Base-by-base conservation (phyloP, 2,888 invertebrate genomes). In the Epistrophe eligans region DNA sequence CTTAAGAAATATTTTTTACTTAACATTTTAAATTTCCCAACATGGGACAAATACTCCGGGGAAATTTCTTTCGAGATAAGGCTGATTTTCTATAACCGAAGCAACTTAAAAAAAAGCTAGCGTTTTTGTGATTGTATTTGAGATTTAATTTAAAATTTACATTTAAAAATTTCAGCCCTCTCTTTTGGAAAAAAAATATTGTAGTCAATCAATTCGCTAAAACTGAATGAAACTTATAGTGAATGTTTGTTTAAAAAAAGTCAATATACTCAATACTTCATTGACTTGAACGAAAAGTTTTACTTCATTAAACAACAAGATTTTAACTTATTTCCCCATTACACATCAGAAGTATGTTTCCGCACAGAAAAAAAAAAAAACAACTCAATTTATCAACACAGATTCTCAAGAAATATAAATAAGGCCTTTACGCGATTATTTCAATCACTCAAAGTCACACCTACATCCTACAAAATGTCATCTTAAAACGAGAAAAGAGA, bases 331-430 rank as follows among this genome's bases (percentile, higher is more conserved):
- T 74, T 66, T 74, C 9, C 17, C 66, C 55, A 55, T 79, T 73
- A 82, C 38, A 79, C 19, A 55, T 58, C 52, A 13, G 9, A 28
- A 28, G 13, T 74, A 17, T 57, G 74, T 43, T 73, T 24, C 62
- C 40, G 17, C 28, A 32, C 43, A 52, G 8, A 32, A 50, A 48
- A 50, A 77, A 71, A 7, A 19, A 40, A 62, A 38, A 10, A 38
- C 6, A 79, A 77, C 80, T 84, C 76, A 81, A 85, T 85, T 82
- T 77, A 85, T 85, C 85, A 81, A 70, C 52, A 40, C 52, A 67
- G 9, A 11, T 8, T 52, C 13, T 52, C 19, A 67, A 28, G 3
- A 7, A 1, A 35, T 13, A 60, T 19, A 60, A 4, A 62, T 24
- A 55, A 28, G 40, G 55, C 35, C 70, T 70, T 32, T 55, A 19